phyloP scores from a whole-genome alignment of 2,113 vertebrate genomes.

The Dromiciops gliroides region DNA sequence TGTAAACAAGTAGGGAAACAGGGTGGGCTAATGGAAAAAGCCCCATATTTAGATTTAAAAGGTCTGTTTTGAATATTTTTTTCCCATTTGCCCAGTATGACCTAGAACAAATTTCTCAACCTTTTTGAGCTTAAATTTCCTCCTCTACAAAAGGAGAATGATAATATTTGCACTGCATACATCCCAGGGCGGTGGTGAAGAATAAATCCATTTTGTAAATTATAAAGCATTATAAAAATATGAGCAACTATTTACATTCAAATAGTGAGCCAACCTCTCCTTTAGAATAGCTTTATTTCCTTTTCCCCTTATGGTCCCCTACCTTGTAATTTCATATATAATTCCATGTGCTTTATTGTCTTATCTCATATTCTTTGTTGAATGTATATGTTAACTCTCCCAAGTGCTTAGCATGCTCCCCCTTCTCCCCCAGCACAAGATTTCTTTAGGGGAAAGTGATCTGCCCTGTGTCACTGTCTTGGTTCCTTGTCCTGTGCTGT shows the following conservation, averaged over 20 bases:
- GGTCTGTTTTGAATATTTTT: not conserved
- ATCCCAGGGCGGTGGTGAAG: not conserved
- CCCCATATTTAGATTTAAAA: not conserved
- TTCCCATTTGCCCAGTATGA: not conserved
- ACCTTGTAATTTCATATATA: not conserved
- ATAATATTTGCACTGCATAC: not conserved
- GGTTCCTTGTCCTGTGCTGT: conserved; percentile 4
- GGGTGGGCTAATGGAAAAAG: not conserved
- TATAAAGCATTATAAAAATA: not conserved
- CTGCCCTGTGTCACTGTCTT: not conserved
- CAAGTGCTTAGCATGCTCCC: conserved; percentile 6
- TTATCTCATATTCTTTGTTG: not conserved
- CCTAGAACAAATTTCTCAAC: not conserved
- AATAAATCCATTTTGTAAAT: not conserved
- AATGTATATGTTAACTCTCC: not conserved
- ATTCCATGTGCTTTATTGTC: not conserved
- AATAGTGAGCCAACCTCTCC: not conserved
- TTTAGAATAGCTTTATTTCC: not conserved
- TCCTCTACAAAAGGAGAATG: not conserved
- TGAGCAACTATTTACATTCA: not conserved
- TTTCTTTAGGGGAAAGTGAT: conserved; percentile 12
- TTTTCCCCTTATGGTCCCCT: not conserved
- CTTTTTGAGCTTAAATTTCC: not conserved
- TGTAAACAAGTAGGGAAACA: not conserved
- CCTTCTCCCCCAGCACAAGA: conserved; percentile 18